Evolutionary conservation across 1,140 invertebrate species (phyloP).

Genomic region (Halictus rubicundus): DNA sequence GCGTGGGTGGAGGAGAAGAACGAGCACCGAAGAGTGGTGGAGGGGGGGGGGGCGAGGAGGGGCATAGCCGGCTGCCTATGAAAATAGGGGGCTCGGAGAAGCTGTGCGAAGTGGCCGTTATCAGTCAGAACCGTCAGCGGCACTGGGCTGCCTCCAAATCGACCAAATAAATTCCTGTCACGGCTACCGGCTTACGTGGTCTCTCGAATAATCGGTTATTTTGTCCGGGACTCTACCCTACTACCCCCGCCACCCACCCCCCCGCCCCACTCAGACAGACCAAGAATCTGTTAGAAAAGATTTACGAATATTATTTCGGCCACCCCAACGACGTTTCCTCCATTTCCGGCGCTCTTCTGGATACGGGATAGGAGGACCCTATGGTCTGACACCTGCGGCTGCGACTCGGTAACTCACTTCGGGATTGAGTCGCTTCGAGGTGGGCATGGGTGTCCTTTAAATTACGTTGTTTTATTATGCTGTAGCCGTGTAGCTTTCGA

Average conservation of each 20-base stretch:
- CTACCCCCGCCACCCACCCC: too few relatives aligned
- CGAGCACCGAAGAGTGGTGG: too few relatives aligned
- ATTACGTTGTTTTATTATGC: too few relatives aligned
- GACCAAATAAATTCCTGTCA: conserved; percentile 70
- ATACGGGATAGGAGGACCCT: background rate
- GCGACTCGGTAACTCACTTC: conserved; percentile 14
- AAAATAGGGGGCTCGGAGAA: conserved; percentile 65
- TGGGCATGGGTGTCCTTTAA: background rate
- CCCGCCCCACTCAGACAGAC: background rate
- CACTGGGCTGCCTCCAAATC: conserved; percentile 65
- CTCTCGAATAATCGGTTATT: conserved; percentile 64
- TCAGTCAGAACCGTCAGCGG: conserved; percentile 65
- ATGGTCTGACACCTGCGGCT: conserved; percentile 20
- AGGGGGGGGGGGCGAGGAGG: too few relatives aligned
- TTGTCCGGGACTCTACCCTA: conserved; percentile 23
- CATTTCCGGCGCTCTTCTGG: conserved; percentile 5
- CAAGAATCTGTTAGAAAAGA: conserved; percentile 38
- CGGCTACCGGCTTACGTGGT: conserved; percentile 56
- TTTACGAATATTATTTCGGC: conserved; percentile 46
- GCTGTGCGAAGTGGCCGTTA: conserved; percentile 63
- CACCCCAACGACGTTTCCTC: background rate
- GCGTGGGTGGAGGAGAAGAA: too few relatives aligned
- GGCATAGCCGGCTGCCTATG: conserved; percentile 56
- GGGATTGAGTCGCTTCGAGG: background rate
- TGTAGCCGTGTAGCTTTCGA: too few relatives aligned